Conservation (phyloP, 1,140 invertebrate genomes). For the Episyrphus balteatus region DNA sequence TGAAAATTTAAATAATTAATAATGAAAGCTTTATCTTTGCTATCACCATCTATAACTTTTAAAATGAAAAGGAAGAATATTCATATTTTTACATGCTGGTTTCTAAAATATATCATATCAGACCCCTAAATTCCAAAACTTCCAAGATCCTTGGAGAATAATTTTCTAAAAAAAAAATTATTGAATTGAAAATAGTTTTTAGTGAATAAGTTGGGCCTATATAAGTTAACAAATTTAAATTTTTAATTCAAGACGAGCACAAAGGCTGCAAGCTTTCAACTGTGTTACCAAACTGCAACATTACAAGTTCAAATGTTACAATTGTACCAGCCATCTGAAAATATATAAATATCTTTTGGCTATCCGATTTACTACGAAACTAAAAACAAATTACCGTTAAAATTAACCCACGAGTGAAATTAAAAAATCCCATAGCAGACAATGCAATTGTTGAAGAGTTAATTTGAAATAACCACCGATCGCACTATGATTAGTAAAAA, state of each 20-base stretch:
- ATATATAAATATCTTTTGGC: not conserved
- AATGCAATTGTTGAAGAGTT: not conserved
- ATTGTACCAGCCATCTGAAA: not conserved
- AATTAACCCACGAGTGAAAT: not conserved
- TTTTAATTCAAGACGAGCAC: not conserved
- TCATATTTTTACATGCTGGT: too few relatives aligned
- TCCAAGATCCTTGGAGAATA: too few relatives aligned
- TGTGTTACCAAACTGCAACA: not conserved
- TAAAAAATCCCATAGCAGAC: not conserved
- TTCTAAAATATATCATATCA: too few relatives aligned
- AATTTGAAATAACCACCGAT: not conserved
- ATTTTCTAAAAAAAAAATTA: too few relatives aligned
- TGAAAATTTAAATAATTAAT: too few relatives aligned
- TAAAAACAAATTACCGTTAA: not conserved
- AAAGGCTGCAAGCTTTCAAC: not conserved
- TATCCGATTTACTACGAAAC: not conserved
- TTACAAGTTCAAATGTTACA: not conserved
- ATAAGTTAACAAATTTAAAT: too few relatives aligned
- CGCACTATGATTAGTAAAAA: not conserved
- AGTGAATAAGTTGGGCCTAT: too few relatives aligned
- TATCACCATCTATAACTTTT: too few relatives aligned
- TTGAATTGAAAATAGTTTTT: too few relatives aligned
- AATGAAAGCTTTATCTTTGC: too few relatives aligned
- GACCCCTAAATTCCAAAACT: too few relatives aligned
- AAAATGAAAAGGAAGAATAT: too few relatives aligned